Evolutionary conservation across 2,113 vertebrate species (phyloP).

Genomic region (Pituophis catenifer): DNA sequence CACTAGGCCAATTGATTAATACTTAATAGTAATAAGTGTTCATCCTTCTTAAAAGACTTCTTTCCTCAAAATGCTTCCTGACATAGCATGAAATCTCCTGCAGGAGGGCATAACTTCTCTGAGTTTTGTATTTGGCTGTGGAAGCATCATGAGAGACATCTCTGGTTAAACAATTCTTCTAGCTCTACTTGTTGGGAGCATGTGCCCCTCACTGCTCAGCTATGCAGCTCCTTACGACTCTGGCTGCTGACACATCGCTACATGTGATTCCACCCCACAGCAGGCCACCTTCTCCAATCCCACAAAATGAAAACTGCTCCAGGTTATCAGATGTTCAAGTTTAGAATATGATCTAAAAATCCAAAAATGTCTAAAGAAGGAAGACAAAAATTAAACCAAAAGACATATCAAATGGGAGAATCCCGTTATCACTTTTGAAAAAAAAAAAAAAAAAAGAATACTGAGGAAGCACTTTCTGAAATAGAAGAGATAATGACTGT

Average conservation of each 20-base stretch:
- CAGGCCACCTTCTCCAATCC: neutral
- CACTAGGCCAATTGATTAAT: too few relatives aligned
- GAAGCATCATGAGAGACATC: neutral
- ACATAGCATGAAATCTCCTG: neutral
- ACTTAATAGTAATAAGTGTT: neutral
- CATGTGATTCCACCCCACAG: neutral
- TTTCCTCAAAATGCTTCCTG: neutral
- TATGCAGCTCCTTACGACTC: neutral
- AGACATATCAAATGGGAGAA: neutral
- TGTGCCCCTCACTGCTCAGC: neutral
- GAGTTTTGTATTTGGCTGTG: neutral
- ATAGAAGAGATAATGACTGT: neutral
- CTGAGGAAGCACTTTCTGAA: neutral
- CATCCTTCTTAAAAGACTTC: neutral
- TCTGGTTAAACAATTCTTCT: neutral
- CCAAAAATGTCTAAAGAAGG: neutral
- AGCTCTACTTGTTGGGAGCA: neutral
- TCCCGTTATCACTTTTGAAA: neutral
- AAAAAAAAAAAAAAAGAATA: neutral
- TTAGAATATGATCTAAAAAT: neutral
- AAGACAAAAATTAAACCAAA: neutral
- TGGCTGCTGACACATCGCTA: neutral
- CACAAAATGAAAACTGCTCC: neutral
- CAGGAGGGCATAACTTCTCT: neutral
- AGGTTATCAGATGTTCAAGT: neutral